phyloP scores from a whole-genome alignment of 2,113 vertebrate genomes.

The Hyperopisus bebe region DNA sequence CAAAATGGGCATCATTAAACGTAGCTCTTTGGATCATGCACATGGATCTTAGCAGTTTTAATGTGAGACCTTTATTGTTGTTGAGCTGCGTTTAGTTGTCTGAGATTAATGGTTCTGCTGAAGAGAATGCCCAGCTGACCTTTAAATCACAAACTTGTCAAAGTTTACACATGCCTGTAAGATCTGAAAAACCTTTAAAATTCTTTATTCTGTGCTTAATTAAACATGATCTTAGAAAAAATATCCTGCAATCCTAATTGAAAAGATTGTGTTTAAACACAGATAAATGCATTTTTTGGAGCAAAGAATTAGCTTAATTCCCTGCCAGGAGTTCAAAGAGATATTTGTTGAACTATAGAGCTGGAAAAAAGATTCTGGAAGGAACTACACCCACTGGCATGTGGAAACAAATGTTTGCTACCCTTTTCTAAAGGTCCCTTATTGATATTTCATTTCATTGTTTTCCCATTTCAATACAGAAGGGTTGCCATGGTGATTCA shows the following conservation, averaged over 20 bases:
- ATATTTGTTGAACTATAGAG: conserved; percentile 18
- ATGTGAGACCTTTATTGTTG: conserved; percentile 1
- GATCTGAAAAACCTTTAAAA: conserved; percentile 8
- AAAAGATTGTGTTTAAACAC: conserved; percentile 20
- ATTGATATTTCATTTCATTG: conserved; percentile 39
- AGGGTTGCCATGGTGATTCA: conserved; percentile 35
- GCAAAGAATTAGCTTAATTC: conserved; percentile 18
- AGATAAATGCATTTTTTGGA: neutral
- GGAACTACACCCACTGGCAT: conserved; percentile 28
- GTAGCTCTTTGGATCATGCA: conserved; percentile 14
- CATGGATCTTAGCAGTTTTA: conserved; percentile 3
- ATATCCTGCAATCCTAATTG: conserved; percentile 11
- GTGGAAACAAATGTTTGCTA: neutral
- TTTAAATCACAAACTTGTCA: neutral
- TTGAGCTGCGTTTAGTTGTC: neutral
- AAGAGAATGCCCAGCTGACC: neutral
- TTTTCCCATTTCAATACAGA: conserved; percentile 32
- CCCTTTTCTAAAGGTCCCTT: conserved; percentile 26
- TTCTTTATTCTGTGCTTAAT: neutral
- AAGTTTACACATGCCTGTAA: neutral
- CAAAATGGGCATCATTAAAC: conserved; percentile 30
- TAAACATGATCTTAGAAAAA: conserved; percentile 15
- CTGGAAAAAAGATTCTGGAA: conserved; percentile 23
- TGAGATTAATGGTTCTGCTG: neutral
- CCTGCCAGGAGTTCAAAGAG: conserved; percentile 23